A percentile compares a stretch with the other conserved stretches of the same genome.
phyloP scores from a whole-genome alignment of 2,797 vertebrate species.

The Liasis olivaceus region DNA sequence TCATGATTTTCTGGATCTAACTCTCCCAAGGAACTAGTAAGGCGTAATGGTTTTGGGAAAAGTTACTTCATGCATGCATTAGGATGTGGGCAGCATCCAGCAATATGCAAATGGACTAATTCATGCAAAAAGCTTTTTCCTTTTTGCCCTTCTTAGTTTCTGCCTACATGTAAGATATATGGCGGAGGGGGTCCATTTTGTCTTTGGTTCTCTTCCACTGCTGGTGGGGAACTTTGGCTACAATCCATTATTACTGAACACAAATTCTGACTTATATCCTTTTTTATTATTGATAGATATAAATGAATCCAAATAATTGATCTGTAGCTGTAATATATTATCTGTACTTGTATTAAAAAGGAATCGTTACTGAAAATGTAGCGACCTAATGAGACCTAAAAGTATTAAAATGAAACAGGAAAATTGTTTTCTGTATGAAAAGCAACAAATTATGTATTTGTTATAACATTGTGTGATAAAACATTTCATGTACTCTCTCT shows the following conservation, averaged over 20 bases:
- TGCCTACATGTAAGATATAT: neutral
- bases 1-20: neutral
- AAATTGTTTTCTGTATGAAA: neutral
- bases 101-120: neutral
- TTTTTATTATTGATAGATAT: neutral
- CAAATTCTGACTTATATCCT: neutral
- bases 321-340: constrained; percentile 64
- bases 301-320: neutral
- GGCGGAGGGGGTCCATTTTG: neutral
- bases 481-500: neutral
- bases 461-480: neutral
- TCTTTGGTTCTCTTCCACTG: neutral
- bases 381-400: constrained; percentile 42
- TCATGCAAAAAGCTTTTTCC: neutral
- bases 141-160: neutral
- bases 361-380: constrained; percentile 38
- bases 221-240: neutral
- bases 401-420: constrained; percentile 33
- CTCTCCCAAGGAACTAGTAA: neutral
- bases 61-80: neutral
- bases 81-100: neutral
- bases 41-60: neutral
- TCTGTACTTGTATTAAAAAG: constrained; percentile 38
- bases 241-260: neutral
- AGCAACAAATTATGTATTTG: neutral